A percentile compares a stretch with the other conserved stretches of the same genome.
Conservation (phyloP, 1,140 invertebrate genomes). For the Drosophila punjabiensis region DNA sequence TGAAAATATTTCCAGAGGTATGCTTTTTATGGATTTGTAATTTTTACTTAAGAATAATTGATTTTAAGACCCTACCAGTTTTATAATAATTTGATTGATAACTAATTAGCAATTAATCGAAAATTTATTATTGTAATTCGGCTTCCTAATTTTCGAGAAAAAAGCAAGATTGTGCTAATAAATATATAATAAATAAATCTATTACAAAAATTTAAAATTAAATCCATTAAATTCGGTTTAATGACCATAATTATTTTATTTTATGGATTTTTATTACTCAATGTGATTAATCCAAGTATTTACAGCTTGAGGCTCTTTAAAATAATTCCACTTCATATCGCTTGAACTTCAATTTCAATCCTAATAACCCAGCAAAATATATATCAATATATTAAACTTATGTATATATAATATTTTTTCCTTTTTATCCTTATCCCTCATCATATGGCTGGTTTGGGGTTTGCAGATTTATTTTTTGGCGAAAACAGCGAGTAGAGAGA, state of each 20-base stretch:
- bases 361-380: not conserved
- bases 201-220: not conserved
- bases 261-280: not conserved
- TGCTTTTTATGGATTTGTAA: too few relatives aligned
- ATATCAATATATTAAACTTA: not conserved
- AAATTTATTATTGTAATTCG: too few relatives aligned
- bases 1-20: too few relatives aligned
- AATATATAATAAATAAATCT: too few relatives aligned
- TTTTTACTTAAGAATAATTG: too few relatives aligned
- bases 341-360: not conserved
- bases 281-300: not conserved
- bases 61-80: too few relatives aligned
- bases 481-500: not conserved
- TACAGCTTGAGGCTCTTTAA: not conserved
- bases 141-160: too few relatives aligned
- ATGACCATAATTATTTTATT: not conserved
- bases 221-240: not conserved
- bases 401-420: not conserved
- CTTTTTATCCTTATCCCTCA: not conserved
- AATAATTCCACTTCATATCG: not conserved
- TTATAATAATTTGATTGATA: too few relatives aligned
- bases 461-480: slow-evolving; percentile 11
- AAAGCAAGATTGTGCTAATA: too few relatives aligned
- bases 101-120: too few relatives aligned
- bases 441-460: not conserved